Conservation (phyloP, 2,113 vertebrate species). For the Lota lota region DNA sequence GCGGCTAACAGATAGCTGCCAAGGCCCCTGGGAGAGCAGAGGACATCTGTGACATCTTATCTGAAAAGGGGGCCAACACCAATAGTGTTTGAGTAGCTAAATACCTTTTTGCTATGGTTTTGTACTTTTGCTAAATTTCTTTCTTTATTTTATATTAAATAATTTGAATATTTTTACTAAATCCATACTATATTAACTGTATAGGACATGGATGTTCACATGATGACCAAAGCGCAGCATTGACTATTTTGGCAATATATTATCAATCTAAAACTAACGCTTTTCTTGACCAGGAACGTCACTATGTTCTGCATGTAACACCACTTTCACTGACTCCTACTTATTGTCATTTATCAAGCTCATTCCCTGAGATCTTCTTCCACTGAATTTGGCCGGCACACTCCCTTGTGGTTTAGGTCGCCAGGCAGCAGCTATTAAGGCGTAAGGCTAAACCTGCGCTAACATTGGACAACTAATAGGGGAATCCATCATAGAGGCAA, state of each 20-base stretch:
- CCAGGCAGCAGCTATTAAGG: slow-evolving; percentile 25
- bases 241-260: too few species aligned
- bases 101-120: background rate
- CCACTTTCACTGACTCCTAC: background rate
- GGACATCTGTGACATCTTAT: background rate
- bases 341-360: background rate
- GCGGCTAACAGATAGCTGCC: slow-evolving; percentile 1
- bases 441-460: slow-evolving; percentile 56
- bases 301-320: too few species aligned
- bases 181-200: too few species aligned
- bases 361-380: background rate
- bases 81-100: background rate
- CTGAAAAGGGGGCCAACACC: background rate
- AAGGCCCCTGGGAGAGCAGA: background rate
- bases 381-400: background rate
- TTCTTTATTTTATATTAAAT: background rate
- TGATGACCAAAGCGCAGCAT: too few species aligned
- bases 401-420: slow-evolving; percentile 22
- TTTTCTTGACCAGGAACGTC: background rate
- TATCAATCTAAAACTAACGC: background rate
- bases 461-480: slow-evolving; percentile 54
- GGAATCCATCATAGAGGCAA: slow-evolving; percentile 67
- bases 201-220: too few species aligned
- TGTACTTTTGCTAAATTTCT: background rate
- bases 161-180: background rate